phyloP scores from a whole-genome alignment of 2,888 invertebrate genomes.

The Automeris io region DNA sequence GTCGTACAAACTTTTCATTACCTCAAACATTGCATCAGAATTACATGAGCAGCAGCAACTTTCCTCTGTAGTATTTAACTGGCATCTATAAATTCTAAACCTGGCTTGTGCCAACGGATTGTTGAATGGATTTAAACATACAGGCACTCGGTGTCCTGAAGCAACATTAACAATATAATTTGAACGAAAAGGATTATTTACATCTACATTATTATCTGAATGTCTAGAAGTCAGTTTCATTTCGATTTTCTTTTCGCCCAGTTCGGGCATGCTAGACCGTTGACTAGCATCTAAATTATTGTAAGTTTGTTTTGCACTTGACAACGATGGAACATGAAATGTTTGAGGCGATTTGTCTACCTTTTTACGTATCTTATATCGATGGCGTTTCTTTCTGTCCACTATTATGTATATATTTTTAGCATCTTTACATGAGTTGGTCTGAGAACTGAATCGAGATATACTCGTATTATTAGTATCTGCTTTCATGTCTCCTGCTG shows the following conservation, averaged over 20 bases:
- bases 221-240: conserved; percentile 11
- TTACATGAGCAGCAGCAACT: conserved; percentile 50
- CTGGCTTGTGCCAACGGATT: conserved; percentile 15
- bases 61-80: conserved; percentile 35
- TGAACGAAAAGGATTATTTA: conserved; percentile 13
- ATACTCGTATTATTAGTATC: not conserved
- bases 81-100: conserved; percentile 34
- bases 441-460: not conserved
- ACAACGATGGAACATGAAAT: not conserved
- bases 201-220: conserved; percentile 14
- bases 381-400: conserved; percentile 14
- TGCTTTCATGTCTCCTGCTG: too few relatives aligned
- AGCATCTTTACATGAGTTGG: conserved; percentile 9
- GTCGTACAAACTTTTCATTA: conserved; percentile 60
- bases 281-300: not conserved
- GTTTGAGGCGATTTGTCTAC: conserved; percentile 5
- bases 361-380: conserved; percentile 16
- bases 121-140: conserved; percentile 13
- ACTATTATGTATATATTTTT: conserved; percentile 17
- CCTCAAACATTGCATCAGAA: conserved; percentile 62
- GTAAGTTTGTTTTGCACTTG: not conserved
- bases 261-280: conserved; percentile 10
- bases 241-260: not conserved
- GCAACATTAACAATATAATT: conserved; percentile 20
- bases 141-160: conserved; percentile 14